Conservation (phyloP, 2,888 invertebrate genomes). For the Stictocephala bisonia region DNA sequence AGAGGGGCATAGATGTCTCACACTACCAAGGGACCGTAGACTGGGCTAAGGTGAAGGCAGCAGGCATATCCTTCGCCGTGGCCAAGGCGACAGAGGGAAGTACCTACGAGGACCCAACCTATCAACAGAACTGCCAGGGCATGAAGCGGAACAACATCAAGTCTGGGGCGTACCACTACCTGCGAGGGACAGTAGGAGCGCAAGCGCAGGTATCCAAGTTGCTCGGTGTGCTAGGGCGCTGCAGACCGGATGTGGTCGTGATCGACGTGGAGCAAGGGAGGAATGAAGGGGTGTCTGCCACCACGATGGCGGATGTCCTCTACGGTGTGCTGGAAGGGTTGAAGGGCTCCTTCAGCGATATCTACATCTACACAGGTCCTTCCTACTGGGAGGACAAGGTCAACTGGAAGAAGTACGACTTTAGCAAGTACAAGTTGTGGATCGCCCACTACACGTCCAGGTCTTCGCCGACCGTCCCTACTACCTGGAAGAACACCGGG, state of each 20-base stretch:
- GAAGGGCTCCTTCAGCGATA: background rate
- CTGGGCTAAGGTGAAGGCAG: constrained; percentile 1
- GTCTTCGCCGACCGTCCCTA: background rate
- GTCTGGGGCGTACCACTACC: constrained; percentile 26
- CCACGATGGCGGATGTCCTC: background rate
- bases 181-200: background rate
- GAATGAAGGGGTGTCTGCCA: background rate
- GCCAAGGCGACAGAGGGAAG: constrained; percentile 2
- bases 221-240: too few relatives aligned
- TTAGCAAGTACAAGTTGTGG: constrained; percentile 21
- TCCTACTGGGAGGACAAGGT: constrained; percentile 17
- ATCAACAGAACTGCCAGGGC: background rate
- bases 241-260: constrained; percentile 19
- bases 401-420: constrained; percentile 9
- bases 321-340: background rate
- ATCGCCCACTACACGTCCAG: background rate
- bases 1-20: background rate
- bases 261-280: background rate
- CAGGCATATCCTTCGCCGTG: background rate
- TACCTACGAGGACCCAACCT: background rate
- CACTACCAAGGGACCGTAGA: background rate
- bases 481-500: constrained; percentile 17
- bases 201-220: background rate
- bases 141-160: background rate
- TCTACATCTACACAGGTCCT: constrained; percentile 3